Conservation (phyloP, 2,113 vertebrate species). For the Engystomops pustulosus region DNA sequence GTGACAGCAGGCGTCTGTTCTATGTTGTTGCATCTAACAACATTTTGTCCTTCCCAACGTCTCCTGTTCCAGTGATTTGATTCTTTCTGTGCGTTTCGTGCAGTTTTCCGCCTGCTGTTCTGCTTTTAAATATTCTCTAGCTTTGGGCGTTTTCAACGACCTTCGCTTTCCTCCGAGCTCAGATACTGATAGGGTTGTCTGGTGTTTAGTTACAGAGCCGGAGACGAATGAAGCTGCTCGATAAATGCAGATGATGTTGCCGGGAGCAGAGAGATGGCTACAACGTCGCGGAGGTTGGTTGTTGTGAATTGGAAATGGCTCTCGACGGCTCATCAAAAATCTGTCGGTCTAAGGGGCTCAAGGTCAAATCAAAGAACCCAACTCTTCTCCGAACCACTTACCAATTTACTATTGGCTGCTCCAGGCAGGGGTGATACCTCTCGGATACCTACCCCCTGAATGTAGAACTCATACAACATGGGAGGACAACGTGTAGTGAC, state of each 20-base stretch:
- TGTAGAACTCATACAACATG: not conserved
- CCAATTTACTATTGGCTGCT: not conserved
- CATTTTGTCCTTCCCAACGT: constrained; percentile 24
- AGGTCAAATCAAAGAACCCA: not conserved
- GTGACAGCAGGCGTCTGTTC: constrained; percentile 20
- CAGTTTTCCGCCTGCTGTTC: constrained; percentile 18
- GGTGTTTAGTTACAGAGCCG: constrained; percentile 21
- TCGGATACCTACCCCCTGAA: not conserved
- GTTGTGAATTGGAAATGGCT: not conserved
- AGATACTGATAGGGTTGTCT: constrained; percentile 13
- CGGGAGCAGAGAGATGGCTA: not conserved
- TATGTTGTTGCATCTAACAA: constrained; percentile 13
- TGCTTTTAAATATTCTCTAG: constrained; percentile 31
- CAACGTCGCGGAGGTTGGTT: too few species aligned
- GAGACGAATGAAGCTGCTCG: not conserved
- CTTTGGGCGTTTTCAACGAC: constrained; percentile 30
- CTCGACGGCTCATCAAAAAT: not conserved
- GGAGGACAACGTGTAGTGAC: not conserved
- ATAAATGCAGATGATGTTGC: constrained; percentile 38
- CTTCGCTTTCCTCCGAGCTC: constrained; percentile 36
- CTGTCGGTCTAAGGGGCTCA: not conserved
- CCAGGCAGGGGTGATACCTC: not conserved
- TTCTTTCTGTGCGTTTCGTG: not conserved
- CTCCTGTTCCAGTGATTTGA: constrained; percentile 18
- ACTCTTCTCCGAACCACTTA: not conserved